Base-by-base conservation (phyloP, 2,797 vertebrate species). In the Darevskia mixta region DNA sequence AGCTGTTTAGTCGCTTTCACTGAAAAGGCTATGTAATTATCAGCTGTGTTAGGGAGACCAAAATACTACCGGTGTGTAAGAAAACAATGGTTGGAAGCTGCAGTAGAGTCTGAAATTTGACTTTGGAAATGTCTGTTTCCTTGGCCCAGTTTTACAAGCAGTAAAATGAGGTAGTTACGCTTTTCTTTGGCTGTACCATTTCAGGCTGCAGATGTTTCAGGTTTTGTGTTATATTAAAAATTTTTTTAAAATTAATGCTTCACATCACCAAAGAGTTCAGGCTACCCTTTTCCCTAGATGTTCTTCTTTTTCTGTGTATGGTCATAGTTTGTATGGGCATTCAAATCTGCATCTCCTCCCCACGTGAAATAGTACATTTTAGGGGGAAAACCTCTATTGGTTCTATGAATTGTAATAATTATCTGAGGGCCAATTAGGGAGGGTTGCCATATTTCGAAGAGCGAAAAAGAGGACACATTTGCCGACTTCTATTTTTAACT, bases 31-130 rank as follows among this genome's bases (percentile, higher is more conserved):
- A 64, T 86, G 76, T 90, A 92, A 83, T 94, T 92, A 93, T 67
- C 71, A 89, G 87, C 67, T 88, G 88, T 84, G 43, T 73, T 89
- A n/a, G 32, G 85, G 67, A 93, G 91, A 89, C 61, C 94, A 91
- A 95, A 95, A 91, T 89, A 88, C 49, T 90, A 89, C 71, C 76
- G 55, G 23, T 91, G 72, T 94, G 95, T 95, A 87, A 95, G 92
- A 94, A 94, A 94, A 86, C 27, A 91, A 69, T 80, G 32, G 32
- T 87, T 87, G 86, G 78, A 93, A 80, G 27, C 49, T 91, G 88
- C 72, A 95, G 7, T 35, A 43, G 67, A 75, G 61, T 86, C 88
- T 93, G 45, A 13, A 64, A 82, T 92, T 87, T 79, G 58, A 17
- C 10, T 89, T 91, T 85, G 66, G 69, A 92, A 93, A 45, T 72